Conservation (phyloP, 2,113 vertebrate genomes). For the Todiramphus saurophagus region DNA sequence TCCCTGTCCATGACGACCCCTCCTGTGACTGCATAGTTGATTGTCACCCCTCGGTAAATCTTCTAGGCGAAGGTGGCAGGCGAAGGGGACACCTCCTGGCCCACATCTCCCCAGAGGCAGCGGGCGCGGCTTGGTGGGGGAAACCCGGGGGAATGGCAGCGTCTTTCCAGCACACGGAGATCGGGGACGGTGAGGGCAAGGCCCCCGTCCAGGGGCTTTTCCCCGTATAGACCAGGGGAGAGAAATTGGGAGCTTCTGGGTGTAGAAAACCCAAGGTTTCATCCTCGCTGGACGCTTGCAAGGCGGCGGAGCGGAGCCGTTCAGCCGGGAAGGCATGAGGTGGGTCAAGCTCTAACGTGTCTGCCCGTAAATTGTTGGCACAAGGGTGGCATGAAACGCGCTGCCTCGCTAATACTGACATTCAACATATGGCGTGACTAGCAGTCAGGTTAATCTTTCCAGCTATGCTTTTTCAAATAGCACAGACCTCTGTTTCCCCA, state of each 20-base stretch:
- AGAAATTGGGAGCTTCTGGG: neutral
- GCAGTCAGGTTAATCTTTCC: neutral
- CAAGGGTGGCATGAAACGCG: neutral
- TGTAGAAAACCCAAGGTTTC: neutral
- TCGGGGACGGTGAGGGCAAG: neutral
- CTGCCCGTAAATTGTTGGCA: neutral
- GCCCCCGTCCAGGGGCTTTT: neutral
- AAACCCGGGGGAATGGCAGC: neutral
- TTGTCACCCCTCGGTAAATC: slow-evolving; percentile 8
- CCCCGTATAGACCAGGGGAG: neutral
- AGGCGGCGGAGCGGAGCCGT: neutral
- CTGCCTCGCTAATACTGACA: neutral
- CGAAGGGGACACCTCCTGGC: neutral
- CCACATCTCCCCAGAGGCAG: neutral
- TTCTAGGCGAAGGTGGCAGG: neutral
- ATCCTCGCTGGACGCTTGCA: neutral
- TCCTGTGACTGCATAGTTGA: neutral
- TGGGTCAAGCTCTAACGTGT: neutral
- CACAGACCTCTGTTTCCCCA: neutral
- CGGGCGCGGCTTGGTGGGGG: neutral
- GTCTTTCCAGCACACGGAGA: neutral
- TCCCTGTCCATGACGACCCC: neutral
- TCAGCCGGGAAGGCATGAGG: neutral
- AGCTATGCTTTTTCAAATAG: neutral
- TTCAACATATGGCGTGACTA: neutral